phyloP scores from a whole-genome alignment of 2,888 invertebrate species.

The Cerceris ruficornis region DNA sequence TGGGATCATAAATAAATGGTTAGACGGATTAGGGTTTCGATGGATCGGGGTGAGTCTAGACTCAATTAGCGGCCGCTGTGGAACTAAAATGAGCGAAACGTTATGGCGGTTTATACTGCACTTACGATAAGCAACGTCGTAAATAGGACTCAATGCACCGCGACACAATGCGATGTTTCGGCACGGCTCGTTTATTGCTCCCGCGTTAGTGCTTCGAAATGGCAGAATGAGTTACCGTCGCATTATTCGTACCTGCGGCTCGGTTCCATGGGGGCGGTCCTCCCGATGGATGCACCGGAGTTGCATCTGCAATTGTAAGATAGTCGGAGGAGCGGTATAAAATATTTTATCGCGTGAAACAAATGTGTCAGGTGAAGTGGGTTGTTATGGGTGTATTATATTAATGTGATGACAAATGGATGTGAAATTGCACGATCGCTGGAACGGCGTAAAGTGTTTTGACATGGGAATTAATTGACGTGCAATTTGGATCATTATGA shows the following conservation, averaged over 20 bases:
- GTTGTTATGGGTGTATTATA: too few relatives aligned
- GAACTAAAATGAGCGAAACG: conserved; percentile 27
- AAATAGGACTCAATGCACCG: conserved; percentile 50
- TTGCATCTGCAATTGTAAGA: conserved; percentile 1
- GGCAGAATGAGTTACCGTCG: conserved; percentile 21
- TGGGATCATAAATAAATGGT: background rate
- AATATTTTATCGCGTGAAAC: too few relatives aligned
- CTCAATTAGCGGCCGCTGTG: conserved; percentile 28
- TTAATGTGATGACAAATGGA: too few relatives aligned
- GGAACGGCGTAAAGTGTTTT: too few relatives aligned
- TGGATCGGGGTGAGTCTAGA: conserved; percentile 13
- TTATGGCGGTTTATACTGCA: conserved; percentile 43
- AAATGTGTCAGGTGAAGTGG: too few relatives aligned
- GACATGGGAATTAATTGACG: too few relatives aligned
- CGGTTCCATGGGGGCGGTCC: background rate
- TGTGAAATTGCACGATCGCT: too few relatives aligned
- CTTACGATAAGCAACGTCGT: conserved; percentile 52
- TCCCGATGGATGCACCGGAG: too few relatives aligned
- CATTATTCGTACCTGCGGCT: conserved; percentile 28
- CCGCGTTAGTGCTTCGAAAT: conserved; percentile 31
- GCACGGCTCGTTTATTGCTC: conserved; percentile 46
- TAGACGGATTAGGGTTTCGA: conserved; percentile 11
- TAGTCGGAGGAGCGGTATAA: background rate
- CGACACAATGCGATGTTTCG: conserved; percentile 46
- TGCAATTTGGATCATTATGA: too few relatives aligned